Evolutionary conservation across 2,888 invertebrate species (phyloP).

Genomic region (Ptilodon capucinus): DNA sequence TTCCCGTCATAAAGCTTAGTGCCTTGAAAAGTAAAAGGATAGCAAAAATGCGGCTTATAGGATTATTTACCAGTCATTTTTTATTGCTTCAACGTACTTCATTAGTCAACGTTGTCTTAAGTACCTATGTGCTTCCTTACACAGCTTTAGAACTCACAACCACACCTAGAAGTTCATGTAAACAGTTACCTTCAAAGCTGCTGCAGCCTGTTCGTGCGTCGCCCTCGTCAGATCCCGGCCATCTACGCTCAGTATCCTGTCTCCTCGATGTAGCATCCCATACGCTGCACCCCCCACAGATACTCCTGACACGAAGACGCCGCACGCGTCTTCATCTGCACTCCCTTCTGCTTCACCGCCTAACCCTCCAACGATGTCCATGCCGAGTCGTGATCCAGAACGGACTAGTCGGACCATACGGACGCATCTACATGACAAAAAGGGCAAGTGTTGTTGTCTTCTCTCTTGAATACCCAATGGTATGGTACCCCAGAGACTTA

Average conservation of each 20-base stretch:
- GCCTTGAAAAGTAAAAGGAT: too few relatives aligned
- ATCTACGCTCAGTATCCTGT: slow-evolving; percentile 89
- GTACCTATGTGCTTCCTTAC: too few relatives aligned
- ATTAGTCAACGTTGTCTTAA: too few relatives aligned
- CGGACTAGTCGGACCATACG: slow-evolving; percentile 76
- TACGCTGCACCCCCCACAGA: slow-evolving; percentile 70
- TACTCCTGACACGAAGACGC: slow-evolving; percentile 77
- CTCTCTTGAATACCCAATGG: too few relatives aligned
- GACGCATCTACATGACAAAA: slow-evolving; percentile 55
- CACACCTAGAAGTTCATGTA: background rate
- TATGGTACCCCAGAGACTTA: too few relatives aligned
- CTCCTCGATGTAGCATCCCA: slow-evolving; percentile 85
- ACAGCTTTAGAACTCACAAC: too few relatives aligned
- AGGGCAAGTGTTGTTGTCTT: too few relatives aligned
- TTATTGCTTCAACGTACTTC: too few relatives aligned
- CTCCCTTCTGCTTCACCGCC: slow-evolving; percentile 66
- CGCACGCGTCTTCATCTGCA: slow-evolving; percentile 68
- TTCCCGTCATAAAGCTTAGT: too few relatives aligned
- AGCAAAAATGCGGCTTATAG: too few relatives aligned
- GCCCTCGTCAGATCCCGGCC: slow-evolving; percentile 88
- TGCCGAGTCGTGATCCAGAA: slow-evolving; percentile 75
- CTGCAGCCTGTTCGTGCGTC: slow-evolving; percentile 90
- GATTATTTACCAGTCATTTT: too few relatives aligned
- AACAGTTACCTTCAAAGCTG: slow-evolving; percentile 76
- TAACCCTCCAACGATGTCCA: slow-evolving; percentile 78